Evolutionary conservation across 2,113 vertebrate genomes (phyloP).

Genomic region (Lasiurus borealis): DNA sequence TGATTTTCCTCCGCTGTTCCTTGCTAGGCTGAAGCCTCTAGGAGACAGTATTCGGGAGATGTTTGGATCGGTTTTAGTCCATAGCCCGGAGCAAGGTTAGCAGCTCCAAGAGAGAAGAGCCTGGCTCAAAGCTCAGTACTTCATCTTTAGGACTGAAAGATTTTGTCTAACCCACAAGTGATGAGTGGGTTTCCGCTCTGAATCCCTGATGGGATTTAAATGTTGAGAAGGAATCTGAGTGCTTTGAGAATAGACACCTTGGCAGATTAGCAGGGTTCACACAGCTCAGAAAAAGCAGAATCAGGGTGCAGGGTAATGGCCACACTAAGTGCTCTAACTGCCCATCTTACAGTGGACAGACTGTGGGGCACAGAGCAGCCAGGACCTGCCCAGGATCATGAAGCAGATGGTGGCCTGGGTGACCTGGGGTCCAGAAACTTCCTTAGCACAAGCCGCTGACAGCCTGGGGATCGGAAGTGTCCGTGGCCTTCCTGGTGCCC

Average conservation of each 20-base stretch:
- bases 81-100: neutral
- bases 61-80: neutral
- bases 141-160: neutral
- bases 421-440: neutral
- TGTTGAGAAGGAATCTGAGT: neutral
- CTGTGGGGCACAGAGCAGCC: neutral
- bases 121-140: neutral
- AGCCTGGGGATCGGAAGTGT: fast-evolving
- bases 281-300: neutral
- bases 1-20: neutral
- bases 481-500: fast-evolving
- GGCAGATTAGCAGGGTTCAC: neutral
- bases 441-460: fast-evolving
- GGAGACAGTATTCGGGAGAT: neutral
- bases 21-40: neutral
- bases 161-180: neutral
- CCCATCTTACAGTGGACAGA: neutral
- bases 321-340: fast-evolving
- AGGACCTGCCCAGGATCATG: neutral
- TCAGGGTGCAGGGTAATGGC: neutral
- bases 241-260: neutral
- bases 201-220: neutral
- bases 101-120: neutral
- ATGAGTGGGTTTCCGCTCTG: neutral
- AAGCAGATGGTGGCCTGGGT: neutral